Percentiles rank a stretch among this genome's conserved stretches.
Conservation (phyloP, 2,888 invertebrate genomes). For the Drosophila dives region DNA sequence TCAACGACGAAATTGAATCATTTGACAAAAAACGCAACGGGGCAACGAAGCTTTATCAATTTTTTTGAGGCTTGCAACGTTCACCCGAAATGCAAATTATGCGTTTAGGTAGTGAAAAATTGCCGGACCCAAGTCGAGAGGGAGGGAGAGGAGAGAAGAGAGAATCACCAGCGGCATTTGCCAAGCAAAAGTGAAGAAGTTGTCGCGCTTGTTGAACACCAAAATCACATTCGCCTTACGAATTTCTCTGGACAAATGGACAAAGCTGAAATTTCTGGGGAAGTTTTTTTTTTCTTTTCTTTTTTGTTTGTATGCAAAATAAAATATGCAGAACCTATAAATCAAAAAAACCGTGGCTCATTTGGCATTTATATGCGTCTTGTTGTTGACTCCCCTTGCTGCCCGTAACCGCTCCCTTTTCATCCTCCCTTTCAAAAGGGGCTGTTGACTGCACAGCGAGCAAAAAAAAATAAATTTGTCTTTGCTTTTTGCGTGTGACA, state of each 20-base stretch:
- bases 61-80: constrained; percentile 36
- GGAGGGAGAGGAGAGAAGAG: neutral
- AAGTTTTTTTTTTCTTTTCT: neutral
- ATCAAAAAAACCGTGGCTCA: constrained; percentile 60
- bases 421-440: constrained; percentile 6
- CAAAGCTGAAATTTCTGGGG: constrained; percentile 15
- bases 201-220: constrained; percentile 49
- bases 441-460: constrained; percentile 43
- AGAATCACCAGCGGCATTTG: constrained; percentile 7
- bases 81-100: constrained; percentile 70
- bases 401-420: neutral
- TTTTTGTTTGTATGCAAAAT: constrained; percentile 31
- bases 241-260: constrained; percentile 32
- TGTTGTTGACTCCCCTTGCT: neutral
- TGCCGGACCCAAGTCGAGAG: constrained; percentile 34
- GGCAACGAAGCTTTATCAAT: constrained; percentile 64
- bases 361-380: constrained; percentile 59
- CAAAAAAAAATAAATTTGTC: constrained; percentile 43
- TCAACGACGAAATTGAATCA: constrained; percentile 77
- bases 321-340: constrained; percentile 69
- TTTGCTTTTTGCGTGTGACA: constrained; percentile 39
- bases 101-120: constrained; percentile 65
- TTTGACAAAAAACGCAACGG: constrained; percentile 67
- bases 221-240: constrained; percentile 15
- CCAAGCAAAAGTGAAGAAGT: constrained; percentile 39